Conservation (phyloP, 37 sponge, comb jelly and placozoan genomes). For the Hexactinellida sp. region DNA sequence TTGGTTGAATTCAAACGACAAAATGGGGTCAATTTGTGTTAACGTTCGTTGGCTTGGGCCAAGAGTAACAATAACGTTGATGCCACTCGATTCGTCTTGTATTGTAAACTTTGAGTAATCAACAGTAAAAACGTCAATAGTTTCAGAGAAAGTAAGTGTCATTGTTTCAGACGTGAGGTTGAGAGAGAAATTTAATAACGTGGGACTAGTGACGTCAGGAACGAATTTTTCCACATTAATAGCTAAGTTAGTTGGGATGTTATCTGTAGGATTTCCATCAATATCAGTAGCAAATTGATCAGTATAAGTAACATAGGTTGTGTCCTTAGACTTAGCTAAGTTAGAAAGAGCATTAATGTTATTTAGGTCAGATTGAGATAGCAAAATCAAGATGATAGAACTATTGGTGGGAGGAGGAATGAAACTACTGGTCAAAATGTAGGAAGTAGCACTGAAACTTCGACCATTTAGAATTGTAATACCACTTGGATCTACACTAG, state of each 20-base stretch:
- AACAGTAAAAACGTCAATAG: constrained; percentile 39
- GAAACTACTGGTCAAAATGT: constrained; percentile 19
- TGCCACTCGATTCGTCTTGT: constrained; percentile 23
- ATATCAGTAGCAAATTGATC: constrained; percentile 38
- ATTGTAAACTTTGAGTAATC: constrained; percentile 28
- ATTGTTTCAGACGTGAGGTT: constrained; percentile 44
- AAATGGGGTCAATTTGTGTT: not conserved
- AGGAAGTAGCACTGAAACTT: constrained; percentile 24
- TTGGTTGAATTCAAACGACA: not conserved
- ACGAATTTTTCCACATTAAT: constrained; percentile 30
- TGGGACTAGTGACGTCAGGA: constrained; percentile 36
- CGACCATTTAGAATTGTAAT: constrained; percentile 30
- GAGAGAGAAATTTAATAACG: constrained; percentile 31
- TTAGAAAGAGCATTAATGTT: constrained; percentile 42
- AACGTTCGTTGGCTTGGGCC: not conserved
- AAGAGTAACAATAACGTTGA: not conserved
- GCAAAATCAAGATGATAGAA: not conserved
- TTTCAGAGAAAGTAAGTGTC: constrained; percentile 55
- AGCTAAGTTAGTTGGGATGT: constrained; percentile 26
- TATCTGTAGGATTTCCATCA: constrained; percentile 21
- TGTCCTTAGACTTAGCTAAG: constrained; percentile 43
- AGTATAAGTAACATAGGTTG: constrained; percentile 46
- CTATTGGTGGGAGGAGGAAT: not conserved
- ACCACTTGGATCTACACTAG: constrained; percentile 17
- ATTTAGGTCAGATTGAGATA: constrained; percentile 38